phyloP scores from a whole-genome alignment of 2,113 vertebrate genomes.

The Oryzias melastigma region DNA sequence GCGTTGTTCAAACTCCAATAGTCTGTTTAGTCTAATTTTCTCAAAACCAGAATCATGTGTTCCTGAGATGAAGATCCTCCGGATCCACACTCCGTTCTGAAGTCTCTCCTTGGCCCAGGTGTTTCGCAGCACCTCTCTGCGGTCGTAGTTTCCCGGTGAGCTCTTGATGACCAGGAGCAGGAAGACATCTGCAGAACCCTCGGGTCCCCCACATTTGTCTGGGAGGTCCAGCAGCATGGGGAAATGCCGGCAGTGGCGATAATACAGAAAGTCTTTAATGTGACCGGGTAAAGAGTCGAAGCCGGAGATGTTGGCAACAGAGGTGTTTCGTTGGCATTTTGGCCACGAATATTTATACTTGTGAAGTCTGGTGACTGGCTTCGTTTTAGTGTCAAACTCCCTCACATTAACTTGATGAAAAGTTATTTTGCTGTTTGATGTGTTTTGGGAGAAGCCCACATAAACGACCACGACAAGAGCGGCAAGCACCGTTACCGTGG shows the following conservation, averaged over 20 bases:
- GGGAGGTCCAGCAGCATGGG: conserved; percentile 19
- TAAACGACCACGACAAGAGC: neutral
- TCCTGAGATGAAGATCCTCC: conserved; percentile 14
- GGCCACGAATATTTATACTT: neutral
- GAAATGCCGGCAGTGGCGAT: conserved; percentile 17
- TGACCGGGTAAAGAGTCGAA: neutral
- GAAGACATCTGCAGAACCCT: conserved; percentile 50
- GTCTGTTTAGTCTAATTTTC: conserved; percentile 5
- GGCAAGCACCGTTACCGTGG: neutral
- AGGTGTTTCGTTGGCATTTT: neutral
- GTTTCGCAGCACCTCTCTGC: conserved; percentile 76
- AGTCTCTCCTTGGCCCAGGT: conserved; percentile 81
- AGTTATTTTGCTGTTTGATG: accelerated
- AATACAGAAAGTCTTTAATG: conserved; percentile 6
- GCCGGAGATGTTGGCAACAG: neutral
- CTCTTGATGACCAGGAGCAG: conserved; percentile 85
- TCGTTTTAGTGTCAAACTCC: neutral
- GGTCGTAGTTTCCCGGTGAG: conserved; percentile 73
- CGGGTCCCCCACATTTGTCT: conserved; percentile 13
- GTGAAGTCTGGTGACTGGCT: too few species aligned
- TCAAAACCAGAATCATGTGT: neutral
- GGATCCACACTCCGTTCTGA: conserved; percentile 58
- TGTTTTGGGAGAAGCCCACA: neutral
- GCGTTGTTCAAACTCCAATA: conserved; percentile 1
- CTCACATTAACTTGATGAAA: neutral